Evolutionary conservation across 1,140 invertebrate species (phyloP).

Genomic region (Heliconius hewitsoni): DNA sequence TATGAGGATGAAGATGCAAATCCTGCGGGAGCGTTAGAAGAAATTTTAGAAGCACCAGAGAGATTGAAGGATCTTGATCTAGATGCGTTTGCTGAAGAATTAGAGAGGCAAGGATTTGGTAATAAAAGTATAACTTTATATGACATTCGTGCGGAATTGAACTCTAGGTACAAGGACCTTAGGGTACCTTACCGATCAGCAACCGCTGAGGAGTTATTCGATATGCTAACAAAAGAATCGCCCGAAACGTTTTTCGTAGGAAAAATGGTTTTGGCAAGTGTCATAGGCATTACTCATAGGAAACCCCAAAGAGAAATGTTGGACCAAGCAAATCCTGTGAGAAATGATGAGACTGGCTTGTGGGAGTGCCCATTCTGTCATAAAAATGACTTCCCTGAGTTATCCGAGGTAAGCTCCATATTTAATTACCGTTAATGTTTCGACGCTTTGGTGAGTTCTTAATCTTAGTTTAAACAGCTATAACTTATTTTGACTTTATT

Average conservation of each 20-base stretch:
- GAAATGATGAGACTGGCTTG: conserved; percentile 95
- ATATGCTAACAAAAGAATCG: conserved; percentile 97
- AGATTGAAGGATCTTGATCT: conserved; percentile 97
- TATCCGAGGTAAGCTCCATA: conserved; percentile 87
- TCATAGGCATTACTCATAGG: conserved; percentile 89
- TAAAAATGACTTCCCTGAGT: conserved; percentile 96
- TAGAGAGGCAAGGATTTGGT: conserved; percentile 97
- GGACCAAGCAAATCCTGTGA: conserved; percentile 96
- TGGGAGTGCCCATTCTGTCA: conserved; percentile 99
- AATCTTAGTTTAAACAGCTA: neutral
- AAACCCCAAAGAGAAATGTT: conserved; percentile 96
- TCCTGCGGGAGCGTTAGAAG: conserved; percentile 97
- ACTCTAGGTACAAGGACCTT: conserved; percentile 97
- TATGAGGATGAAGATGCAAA: conserved; percentile 98
- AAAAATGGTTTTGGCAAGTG: conserved; percentile 90
- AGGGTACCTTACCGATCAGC: conserved; percentile 90
- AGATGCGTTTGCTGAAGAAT: conserved; percentile 98
- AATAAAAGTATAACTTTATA: conserved; percentile 99
- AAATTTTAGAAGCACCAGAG: conserved; percentile 97
- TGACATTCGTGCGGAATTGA: conserved; percentile 97
- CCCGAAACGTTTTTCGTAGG: conserved; percentile 97
- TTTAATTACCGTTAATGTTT: neutral
- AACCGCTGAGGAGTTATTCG: conserved; percentile 93
- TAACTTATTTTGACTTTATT: too few relatives aligned
- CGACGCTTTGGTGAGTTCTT: neutral